Base-by-base conservation (phyloP, 2,888 invertebrate species). In the Ametastegia equiseti region DNA sequence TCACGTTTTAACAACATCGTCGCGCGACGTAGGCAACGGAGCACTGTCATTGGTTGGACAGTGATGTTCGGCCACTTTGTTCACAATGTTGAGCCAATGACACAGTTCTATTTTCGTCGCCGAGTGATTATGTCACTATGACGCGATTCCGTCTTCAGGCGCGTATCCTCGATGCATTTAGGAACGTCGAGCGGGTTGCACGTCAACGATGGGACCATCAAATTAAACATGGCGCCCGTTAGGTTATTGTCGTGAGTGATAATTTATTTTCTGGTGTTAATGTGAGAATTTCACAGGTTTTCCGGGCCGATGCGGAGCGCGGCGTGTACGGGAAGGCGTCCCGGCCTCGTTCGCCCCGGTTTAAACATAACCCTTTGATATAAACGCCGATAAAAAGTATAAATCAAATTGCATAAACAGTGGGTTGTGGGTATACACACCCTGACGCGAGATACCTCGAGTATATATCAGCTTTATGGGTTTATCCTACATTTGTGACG, bases 211-310 rank as follows among this genome's bases (percentile, higher is more conserved):
- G 65, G 65, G 36, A 67, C 86, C 85, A 85, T 86, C 83, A 87
- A 85, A 89, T 87, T 87, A 86, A 90, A 90, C 88, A 90, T 90
- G 90, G 90, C 90, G 90, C 88, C 88, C 87, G 86, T 84, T 87
- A 90, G 90, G 90, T 90, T 89, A 90, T 90, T 87, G 86, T 88
- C 89, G 88, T 88, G 88, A 89, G 88, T 87, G 88, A 83, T 87
- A 84, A 73, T 84, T 84, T 84, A 84, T 87, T 88, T 86, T 85
- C 83, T 85, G 81, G 82, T 80, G 82, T 89, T 87, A 85, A 90
- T 88, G 89, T 86, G 85, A 87, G 85, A 87, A 87, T 85, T 84
- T 87, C 84, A 85, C 85, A 86, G 84, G 85, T 86, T 83, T 81
- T 83, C 85, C 86, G 88, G 86, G 84, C 86, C 86, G 87, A 88